phyloP scores from a whole-genome alignment of 2,888 invertebrate genomes.

The Calliphora vomitoria region DNA sequence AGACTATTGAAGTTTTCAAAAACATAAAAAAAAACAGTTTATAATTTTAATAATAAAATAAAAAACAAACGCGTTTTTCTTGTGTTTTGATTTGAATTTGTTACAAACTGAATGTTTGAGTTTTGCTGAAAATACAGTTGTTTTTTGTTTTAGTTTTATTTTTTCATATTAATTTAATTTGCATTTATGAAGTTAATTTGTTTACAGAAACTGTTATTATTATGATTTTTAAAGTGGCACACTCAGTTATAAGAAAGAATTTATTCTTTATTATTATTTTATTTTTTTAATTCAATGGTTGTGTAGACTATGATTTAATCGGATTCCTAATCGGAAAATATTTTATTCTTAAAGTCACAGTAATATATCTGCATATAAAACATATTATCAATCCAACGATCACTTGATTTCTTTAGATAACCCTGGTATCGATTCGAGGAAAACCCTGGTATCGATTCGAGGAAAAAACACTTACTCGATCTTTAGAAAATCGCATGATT shows the following conservation, averaged over 20 bases:
- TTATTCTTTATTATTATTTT: slow-evolving; percentile 9
- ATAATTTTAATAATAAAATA: neutral
- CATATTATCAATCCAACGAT: too few relatives aligned
- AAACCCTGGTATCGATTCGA: too few relatives aligned
- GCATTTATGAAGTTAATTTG: slow-evolving; percentile 57
- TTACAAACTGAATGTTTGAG: slow-evolving; percentile 60
- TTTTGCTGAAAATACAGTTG: slow-evolving; percentile 47
- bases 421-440: too few relatives aligned
- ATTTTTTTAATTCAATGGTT: neutral
- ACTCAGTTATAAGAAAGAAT: slow-evolving; percentile 40
- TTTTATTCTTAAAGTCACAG: too few relatives aligned
- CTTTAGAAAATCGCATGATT: too few relatives aligned
- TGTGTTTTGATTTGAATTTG: slow-evolving; percentile 70
- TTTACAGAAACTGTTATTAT: slow-evolving; percentile 63
- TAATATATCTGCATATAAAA: too few relatives aligned
- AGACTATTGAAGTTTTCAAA: slow-evolving; percentile 56
- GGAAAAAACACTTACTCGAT: too few relatives aligned
- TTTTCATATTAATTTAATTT: slow-evolving; percentile 35
- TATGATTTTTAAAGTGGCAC: slow-evolving; percentile 60
- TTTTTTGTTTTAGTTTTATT: slow-evolving; percentile 43
- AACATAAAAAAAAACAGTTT: neutral
- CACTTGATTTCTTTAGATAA: too few relatives aligned
- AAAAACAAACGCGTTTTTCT: slow-evolving; percentile 67
- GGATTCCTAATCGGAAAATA: too few relatives aligned
- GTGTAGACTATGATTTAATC: too few relatives aligned